Base-by-base conservation (phyloP, 2,797 vertebrate genomes). In the Xiphorhynchus erythropygius region DNA sequence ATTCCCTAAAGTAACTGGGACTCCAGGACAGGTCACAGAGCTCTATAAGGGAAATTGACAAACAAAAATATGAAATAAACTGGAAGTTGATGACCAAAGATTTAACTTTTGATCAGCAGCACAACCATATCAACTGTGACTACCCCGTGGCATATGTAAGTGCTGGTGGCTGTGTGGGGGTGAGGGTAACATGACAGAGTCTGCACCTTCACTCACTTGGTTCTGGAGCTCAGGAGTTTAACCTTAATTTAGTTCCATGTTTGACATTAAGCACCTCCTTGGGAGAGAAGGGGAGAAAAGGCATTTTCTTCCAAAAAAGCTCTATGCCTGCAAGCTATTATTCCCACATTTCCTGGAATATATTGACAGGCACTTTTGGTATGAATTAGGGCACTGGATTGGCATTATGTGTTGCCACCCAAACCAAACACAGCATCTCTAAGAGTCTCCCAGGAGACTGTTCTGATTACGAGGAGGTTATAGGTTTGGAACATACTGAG, bases 401-500 rank as follows among this genome's bases (percentile, higher is more conserved):
- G 89, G n/a, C 25, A 32, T 64, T 65, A 56, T 2, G 4, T 57
- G 24, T 41, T 74, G 59, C 71, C 49, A 90, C 46, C 32, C 81
- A 89, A 96, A 95, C 27, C 19, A 67, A 90, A 75, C 17, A 7
- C 16, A 86, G 35, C 50, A 57, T 12, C 7, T 84, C 8, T 25
- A 84, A 47, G 49, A 49, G 33, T 49, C 41, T 85, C 57, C 28
- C 32, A 64, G 63, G 24, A 96, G 67, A 71, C 19, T 75, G 39
- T 39, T 93, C 80, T 82, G 41, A 77, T 60, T 71, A 71, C 1
- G 6, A 89, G 68, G n/a, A 87, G 47, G 41, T 92, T 89, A 60
- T 18, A 93, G 18, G 11, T 60, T 90, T 96, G 91, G 74, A 96
- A 81, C 44, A 55, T 2, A 79, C 24, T 21, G 88, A 93, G 76